Evolutionary conservation across 1,140 invertebrate genomes (phyloP), one percentile per base, ranked within the genome.

Genomic region (Pollicipes pollicipes): DNA sequence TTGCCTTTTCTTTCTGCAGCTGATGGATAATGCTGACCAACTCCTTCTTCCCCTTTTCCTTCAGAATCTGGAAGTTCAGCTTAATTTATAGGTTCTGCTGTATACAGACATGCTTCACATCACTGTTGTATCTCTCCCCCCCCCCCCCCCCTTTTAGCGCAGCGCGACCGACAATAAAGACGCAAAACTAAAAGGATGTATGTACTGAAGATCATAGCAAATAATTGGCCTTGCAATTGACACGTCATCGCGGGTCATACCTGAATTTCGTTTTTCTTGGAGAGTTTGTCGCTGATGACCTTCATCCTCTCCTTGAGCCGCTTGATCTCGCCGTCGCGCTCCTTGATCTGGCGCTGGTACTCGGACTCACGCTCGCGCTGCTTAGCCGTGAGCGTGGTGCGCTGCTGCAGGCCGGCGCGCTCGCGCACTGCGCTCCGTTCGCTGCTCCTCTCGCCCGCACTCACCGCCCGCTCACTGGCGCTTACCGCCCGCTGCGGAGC

Each of bases 271-370:
- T 75, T 74, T 58, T 73, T 73, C 3, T 72, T 71, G 6, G 74
- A 74, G 31, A 75, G 73, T 26, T 73, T 75, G 37, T 73, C 71
- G 29, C 75, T 74, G 21, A 82, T 76, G 37, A 79, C 77, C 66
- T 79, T 78, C 73, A 80, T 80, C 69, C 81, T 77, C 45, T 76
- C 77, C 63, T 80, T 77, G 35, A 82, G 76, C 28, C 78, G 75
- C 69, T 80, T 79, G 58, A 82, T 80, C 74, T 82, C 80, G 24
- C 76, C 74, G 70, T 82, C 81, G 68, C 82, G 79, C 32, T 80
- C 76, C 21, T 77, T 78, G 74, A 81, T 77, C 73, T 81, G 75
- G 70, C 77, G 76, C 75, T 79, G 78, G 70, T 81, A 75, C 29
- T 79, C 76, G 21, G 81, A 80, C 24, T 76, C 76, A 63, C 78